phyloP scores from a whole-genome alignment of 2,888 invertebrate species.

The Rotaria magnacalcarata region DNA sequence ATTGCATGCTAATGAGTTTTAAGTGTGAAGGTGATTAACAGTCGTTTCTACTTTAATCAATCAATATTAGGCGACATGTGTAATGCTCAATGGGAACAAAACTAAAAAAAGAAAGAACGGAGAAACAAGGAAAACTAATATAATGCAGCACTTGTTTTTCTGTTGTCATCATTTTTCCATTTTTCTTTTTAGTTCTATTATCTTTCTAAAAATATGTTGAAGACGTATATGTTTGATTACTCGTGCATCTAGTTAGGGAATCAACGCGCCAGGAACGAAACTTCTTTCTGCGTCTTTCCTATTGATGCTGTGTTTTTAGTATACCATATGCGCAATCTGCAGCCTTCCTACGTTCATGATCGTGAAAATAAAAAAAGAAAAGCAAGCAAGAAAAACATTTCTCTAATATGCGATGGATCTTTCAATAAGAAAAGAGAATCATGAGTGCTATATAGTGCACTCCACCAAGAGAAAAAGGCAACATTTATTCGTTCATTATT shows the following conservation, averaged over 20 bases:
- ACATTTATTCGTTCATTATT: neutral
- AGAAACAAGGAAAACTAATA: neutral
- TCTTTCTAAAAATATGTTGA: neutral
- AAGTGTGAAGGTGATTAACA: neutral
- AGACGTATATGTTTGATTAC: neutral
- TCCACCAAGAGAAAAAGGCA: neutral
- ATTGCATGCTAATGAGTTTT: neutral
- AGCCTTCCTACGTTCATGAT: neutral
- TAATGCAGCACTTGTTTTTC: neutral
- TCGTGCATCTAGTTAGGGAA: conserved; percentile 13
- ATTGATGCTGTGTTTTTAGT: neutral
- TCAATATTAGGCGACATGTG: neutral
- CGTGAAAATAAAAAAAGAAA: neutral
- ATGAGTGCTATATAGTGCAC: neutral
- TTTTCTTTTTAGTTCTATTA: neutral
- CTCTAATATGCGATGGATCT: neutral
- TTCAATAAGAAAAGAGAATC: neutral
- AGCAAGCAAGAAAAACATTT: neutral
- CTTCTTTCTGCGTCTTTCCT: neutral
- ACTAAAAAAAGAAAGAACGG: neutral
- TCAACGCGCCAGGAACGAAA: neutral
- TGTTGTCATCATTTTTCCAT: neutral
- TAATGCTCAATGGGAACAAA: too few relatives aligned
- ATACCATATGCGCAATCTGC: neutral
- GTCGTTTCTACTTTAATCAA: neutral